A percentile compares a stretch with the other conserved stretches of the same genome.
phyloP scores from a whole-genome alignment of 1,140 invertebrate species.

The Drosophila takahashii region DNA sequence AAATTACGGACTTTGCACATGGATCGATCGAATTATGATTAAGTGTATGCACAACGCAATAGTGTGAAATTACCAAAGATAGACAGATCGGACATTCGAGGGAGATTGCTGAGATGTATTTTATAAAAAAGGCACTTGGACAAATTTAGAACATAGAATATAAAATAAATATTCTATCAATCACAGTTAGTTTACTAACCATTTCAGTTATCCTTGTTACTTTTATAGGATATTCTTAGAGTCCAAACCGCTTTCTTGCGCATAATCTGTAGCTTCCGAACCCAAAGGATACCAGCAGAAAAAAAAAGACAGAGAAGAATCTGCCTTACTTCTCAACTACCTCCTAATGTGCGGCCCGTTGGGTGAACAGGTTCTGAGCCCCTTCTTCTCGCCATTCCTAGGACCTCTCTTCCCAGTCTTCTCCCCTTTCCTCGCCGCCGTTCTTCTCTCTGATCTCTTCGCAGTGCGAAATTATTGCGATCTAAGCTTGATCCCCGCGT shows the following conservation, averaged over 20 bases:
- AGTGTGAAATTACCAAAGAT: background rate
- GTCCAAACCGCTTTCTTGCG: background rate
- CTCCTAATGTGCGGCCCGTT: conserved; percentile 53
- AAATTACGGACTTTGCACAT: background rate
- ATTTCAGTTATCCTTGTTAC: background rate
- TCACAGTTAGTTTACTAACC: background rate
- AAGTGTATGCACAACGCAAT: background rate
- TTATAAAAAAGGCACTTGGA: background rate
- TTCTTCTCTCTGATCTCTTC: conserved; percentile 2
- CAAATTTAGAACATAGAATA: background rate
- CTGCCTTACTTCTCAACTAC: conserved; percentile 49
- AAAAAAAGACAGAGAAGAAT: conserved; percentile 33
- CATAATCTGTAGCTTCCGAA: conserved; percentile 17
- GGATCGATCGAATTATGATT: conserved; percentile 5
- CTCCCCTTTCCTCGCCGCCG: background rate
- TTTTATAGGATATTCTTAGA: background rate
- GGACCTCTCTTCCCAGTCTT: conserved; percentile 13
- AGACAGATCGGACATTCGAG: background rate
- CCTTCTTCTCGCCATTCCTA: conserved; percentile 1
- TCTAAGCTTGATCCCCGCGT: conserved; percentile 32
- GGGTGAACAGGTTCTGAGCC: conserved; percentile 41
- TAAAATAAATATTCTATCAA: too few relatives aligned
- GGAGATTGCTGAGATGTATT: background rate
- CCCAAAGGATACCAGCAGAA: conserved; percentile 40
- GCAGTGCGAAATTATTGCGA: conserved; percentile 34